Evolutionary conservation across 2,888 invertebrate species (phyloP).

Genomic region (Nycteola revayana): DNA sequence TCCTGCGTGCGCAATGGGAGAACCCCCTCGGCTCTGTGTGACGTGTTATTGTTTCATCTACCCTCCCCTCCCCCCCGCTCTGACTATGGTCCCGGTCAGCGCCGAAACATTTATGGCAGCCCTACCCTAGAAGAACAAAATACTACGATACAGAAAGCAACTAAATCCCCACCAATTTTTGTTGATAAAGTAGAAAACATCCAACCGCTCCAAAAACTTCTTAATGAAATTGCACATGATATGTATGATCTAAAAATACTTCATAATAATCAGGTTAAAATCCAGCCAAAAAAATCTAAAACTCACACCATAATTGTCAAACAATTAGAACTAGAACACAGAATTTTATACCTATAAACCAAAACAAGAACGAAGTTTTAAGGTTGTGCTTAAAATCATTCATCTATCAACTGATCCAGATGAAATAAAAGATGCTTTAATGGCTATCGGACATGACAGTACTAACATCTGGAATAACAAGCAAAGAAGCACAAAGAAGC

Average conservation of each 20-base stretch:
- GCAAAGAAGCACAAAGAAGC: constrained; percentile 5
- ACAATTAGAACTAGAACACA: background rate
- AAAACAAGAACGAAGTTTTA: too few relatives aligned
- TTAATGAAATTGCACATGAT: constrained; percentile 1
- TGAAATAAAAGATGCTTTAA: constrained; percentile 6
- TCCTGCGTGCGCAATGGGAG: too few relatives aligned
- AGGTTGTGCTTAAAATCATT: constrained; percentile 13
- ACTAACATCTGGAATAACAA: constrained; percentile 11
- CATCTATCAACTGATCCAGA: constrained; percentile 1
- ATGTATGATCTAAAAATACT: constrained; percentile 18
- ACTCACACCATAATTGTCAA: background rate
- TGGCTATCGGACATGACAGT: background rate
- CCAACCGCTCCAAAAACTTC: background rate
- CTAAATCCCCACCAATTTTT: constrained; percentile 1
- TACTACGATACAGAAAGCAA: background rate
- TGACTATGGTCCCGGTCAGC: too few relatives aligned
- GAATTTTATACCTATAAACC: constrained; percentile 4
- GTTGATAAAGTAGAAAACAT: too few relatives aligned
- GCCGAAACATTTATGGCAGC: too few relatives aligned
- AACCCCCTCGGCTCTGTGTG: too few relatives aligned
- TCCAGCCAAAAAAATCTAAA: constrained; percentile 9
- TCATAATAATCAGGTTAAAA: constrained; percentile 15
- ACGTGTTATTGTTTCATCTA: too few relatives aligned
- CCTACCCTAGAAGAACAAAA: background rate
- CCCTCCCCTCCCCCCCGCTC: too few relatives aligned